These are phyloP conservation scores for Amazona finschi DNA, from an alignment of 2,797 vertebrate species.

Conservation along the genomic window DNA sequence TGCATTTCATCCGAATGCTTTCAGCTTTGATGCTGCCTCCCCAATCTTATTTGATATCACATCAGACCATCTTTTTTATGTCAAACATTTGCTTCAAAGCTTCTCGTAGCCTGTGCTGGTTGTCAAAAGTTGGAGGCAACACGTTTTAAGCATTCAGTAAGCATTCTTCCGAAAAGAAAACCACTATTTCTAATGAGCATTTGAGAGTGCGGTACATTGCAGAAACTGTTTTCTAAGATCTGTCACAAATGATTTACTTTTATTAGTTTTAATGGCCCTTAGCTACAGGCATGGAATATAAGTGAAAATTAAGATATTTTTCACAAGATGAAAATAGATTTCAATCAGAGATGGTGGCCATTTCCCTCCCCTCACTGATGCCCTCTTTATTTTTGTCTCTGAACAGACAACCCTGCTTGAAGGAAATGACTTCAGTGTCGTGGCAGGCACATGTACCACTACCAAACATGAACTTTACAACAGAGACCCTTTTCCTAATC, in stretches of 20 bases:
- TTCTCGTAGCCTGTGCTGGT: conserved; percentile 58
- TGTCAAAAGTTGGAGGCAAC: conserved; percentile 73
- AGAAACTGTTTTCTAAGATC: conserved; percentile 78
- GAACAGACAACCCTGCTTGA: background rate
- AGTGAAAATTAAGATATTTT: conserved; percentile 83
- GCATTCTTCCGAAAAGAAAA: conserved; percentile 72
- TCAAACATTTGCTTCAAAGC: conserved; percentile 73
- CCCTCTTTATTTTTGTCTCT: background rate
- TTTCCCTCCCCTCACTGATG: background rate
- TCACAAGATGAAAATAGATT: conserved; percentile 75
- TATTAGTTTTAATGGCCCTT: conserved; percentile 81
- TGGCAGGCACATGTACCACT: background rate
- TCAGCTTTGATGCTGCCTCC: conserved; percentile 59
- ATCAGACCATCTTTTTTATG: conserved; percentile 66
- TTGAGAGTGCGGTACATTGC: conserved; percentile 66
- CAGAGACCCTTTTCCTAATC: background rate
- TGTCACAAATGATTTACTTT: conserved; percentile 83
- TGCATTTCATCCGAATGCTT: conserved; percentile 53
- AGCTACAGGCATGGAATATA: conserved; percentile 75
- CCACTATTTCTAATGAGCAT: conserved; percentile 75
- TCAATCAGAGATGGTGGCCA: conserved; percentile 26
- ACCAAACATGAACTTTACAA: background rate
- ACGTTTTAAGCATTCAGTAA: conserved; percentile 72
- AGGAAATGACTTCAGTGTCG: background rate
- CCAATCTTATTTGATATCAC: conserved; percentile 64